These are phyloP conservation scores for Heliconius hermathena DNA, from an alignment of 1,140 invertebrate genomes.

Conservation along the genomic window DNA sequence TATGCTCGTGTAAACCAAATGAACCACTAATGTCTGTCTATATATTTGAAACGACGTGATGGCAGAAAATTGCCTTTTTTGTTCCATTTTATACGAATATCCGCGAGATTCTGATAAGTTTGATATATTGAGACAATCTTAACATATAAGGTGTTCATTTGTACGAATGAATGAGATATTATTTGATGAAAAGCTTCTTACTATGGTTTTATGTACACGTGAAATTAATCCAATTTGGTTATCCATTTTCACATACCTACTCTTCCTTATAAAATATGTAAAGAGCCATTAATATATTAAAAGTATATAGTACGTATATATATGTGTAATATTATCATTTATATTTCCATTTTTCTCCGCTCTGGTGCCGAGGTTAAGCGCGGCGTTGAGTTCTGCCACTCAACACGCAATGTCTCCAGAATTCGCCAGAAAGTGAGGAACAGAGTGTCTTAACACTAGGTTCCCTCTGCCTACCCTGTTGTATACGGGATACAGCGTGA, in stretches of 20 bases:
- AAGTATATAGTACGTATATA: no score
- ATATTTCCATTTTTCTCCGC: no score
- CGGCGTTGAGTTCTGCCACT: no score
- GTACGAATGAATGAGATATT: neutral
- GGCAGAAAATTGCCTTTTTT: slow-evolving; percentile 17
- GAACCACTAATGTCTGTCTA: slow-evolving; percentile 5
- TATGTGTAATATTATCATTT: no score
- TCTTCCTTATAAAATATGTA: no score
- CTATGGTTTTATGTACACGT: neutral
- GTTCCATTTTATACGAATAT: slow-evolving; percentile 11
- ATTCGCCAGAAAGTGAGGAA: no score
- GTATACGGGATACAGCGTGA: no score
- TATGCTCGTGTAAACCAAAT: neutral
- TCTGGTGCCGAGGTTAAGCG: no score
- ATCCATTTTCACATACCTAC: neutral
- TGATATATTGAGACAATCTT: slow-evolving; percentile 17
- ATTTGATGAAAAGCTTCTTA: neutral
- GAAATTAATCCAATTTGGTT: neutral
- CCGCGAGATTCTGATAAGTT: slow-evolving; percentile 10
- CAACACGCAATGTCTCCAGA: no score
- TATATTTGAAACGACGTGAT: neutral
- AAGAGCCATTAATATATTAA: no score
- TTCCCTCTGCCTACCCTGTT: no score
- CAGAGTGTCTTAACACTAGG: no score
- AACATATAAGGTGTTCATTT: slow-evolving; percentile 16